These are phyloP conservation scores for Aelia acuminata DNA, from an alignment of 2,888 invertebrate species.

Conservation along the genomic window DNA sequence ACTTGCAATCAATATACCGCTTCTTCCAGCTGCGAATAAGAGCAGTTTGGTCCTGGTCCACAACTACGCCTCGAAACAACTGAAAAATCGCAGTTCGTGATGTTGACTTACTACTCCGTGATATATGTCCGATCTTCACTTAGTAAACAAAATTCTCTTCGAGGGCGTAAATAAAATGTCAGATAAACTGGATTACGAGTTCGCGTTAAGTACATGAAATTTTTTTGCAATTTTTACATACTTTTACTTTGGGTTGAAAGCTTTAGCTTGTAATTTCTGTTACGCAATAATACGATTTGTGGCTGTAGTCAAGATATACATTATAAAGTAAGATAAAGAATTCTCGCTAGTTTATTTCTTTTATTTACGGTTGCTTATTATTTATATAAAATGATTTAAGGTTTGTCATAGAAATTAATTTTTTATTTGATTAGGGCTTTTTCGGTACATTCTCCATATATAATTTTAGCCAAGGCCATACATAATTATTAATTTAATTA, in stretches of 20 bases:
- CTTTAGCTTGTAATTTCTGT: background rate
- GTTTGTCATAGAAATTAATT: too few relatives aligned
- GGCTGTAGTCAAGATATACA: background rate
- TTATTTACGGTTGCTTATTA: too few relatives aligned
- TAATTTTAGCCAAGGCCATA: too few relatives aligned
- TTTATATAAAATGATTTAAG: too few relatives aligned
- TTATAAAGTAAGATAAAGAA: background rate
- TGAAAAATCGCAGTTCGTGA: background rate
- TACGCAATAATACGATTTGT: background rate
- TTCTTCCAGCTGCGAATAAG: background rate
- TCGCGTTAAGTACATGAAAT: background rate
- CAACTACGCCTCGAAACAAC: background rate
- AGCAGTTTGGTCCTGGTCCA: background rate
- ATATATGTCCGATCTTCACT: background rate
- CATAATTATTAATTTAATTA: too few relatives aligned
- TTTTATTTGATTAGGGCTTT: too few relatives aligned
- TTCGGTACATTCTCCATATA: too few relatives aligned
- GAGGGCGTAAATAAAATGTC: background rate
- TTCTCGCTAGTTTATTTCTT: too few relatives aligned
- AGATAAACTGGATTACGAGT: background rate
- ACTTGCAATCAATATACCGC: background rate
- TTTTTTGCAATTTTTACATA: background rate
- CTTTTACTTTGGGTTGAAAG: background rate
- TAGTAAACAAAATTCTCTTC: background rate
- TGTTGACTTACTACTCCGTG: background rate